Percentiles rank a stretch among this genome's conserved stretches.
phyloP scores from a whole-genome alignment of 2,797 vertebrate species.

The Borostomias antarcticus region DNA sequence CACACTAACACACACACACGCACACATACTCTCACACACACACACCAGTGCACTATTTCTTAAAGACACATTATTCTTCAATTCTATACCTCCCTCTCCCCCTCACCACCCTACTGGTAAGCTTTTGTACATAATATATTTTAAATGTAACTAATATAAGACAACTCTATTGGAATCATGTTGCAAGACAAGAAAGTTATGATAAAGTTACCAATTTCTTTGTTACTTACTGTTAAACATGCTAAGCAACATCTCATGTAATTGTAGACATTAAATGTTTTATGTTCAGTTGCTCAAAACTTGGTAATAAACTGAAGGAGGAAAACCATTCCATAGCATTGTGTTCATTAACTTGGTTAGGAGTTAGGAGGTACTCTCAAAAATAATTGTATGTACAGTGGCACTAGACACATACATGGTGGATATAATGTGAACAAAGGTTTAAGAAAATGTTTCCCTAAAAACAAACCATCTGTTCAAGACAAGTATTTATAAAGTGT shows the following conservation, averaged over 20 bases:
- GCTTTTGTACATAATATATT: constrained; percentile 29
- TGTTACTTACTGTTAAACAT: not conserved
- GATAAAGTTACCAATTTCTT: not conserved
- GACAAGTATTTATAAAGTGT: no score
- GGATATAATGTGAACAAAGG: no score
- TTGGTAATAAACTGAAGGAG: constrained; percentile 29
- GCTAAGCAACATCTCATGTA: constrained; percentile 14
- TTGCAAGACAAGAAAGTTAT: constrained; percentile 10
- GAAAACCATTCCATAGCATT: not conserved
- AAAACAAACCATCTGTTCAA: no score
- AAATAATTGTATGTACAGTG: no score
- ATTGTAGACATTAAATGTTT: not conserved
- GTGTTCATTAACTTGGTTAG: not conserved
- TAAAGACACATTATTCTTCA: not conserved
- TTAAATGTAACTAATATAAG: constrained; percentile 30
- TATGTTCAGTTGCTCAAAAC: not conserved
- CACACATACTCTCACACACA: no score
- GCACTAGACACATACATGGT: no score
- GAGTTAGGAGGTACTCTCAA: no score
- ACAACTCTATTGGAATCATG: constrained; percentile 21
- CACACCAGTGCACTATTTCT: not conserved
- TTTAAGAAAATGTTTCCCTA: no score
- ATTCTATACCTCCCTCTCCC: no score
- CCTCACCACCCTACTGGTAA: not conserved
- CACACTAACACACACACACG: no score